Conservation (phyloP, 2,888 invertebrate genomes). For the Eulithis testata region DNA sequence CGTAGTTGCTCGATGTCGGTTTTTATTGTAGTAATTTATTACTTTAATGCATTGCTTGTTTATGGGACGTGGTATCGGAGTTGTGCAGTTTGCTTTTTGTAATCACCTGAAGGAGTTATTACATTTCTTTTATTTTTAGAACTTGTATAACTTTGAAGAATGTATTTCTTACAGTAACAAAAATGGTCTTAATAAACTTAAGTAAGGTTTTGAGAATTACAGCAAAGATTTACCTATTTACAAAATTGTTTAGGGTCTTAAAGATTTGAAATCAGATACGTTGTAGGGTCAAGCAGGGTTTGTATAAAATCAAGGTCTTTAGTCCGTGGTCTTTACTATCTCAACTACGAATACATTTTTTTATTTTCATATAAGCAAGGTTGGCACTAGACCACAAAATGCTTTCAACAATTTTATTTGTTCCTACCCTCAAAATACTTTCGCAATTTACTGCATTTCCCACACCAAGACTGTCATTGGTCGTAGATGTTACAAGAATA, state of each 20-base stretch:
- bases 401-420: too few species aligned
- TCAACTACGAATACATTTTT: too few species aligned
- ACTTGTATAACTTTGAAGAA: background rate
- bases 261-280: too few species aligned
- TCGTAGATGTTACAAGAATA: background rate
- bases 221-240: too few species aligned
- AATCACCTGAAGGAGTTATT: conserved; percentile 16
- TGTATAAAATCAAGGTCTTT: too few species aligned
- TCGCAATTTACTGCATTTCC: background rate
- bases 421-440: too few species aligned
- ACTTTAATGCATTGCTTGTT: conserved; percentile 35
- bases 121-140: conserved; percentile 1
- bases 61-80: conserved; percentile 34
- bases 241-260: too few species aligned
- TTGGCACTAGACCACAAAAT: too few species aligned
- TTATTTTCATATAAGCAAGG: too few species aligned
- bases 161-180: background rate
- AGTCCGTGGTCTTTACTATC: too few species aligned
- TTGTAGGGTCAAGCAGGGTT: too few species aligned
- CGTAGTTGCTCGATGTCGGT: conserved; percentile 30
- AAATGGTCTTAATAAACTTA: background rate
- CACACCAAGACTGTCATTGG: background rate
- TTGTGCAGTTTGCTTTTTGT: conserved; percentile 19
- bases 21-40: conserved; percentile 42
- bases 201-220: too few species aligned